A percentile compares a stretch with the other conserved stretches of the same genome.
These are phyloP conservation scores for Blera fallax DNA, from an alignment of 2,888 invertebrate species.

Conservation along the genomic window DNA sequence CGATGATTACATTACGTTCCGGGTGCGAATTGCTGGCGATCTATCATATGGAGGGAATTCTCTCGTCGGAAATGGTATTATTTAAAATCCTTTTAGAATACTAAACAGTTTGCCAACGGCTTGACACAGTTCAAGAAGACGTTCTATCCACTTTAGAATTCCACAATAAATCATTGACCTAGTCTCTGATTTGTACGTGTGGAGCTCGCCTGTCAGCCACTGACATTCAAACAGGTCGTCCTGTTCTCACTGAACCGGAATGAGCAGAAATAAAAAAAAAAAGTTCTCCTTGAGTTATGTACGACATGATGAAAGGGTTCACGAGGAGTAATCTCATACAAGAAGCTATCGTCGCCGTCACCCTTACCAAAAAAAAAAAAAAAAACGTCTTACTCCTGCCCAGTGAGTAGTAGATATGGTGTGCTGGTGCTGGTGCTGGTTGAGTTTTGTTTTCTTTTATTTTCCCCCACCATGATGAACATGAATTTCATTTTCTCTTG, in stretches of 20 bases:
- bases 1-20: conserved; percentile 63
- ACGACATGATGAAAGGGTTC: conserved; percentile 66
- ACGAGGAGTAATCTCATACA: conserved; percentile 51
- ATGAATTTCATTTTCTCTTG: conserved; percentile 68
- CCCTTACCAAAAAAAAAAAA: conserved; percentile 9
- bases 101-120: conserved; percentile 70
- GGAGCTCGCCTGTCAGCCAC: conserved; percentile 68
- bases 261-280: neutral
- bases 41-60: conserved; percentile 33
- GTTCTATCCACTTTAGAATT: conserved; percentile 60
- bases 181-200: conserved; percentile 72
- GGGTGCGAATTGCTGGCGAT: conserved; percentile 62
- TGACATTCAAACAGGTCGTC: conserved; percentile 70
- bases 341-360: conserved; percentile 27
- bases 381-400: conserved; percentile 42
- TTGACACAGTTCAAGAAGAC: conserved; percentile 70
- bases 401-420: conserved; percentile 17
- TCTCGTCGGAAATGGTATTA: conserved; percentile 67
- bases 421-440: neutral
- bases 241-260: conserved; percentile 35
- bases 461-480: conserved; percentile 41
- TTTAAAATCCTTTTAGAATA: conserved; percentile 68
- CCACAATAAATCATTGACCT: conserved; percentile 72
- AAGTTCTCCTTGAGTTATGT: conserved; percentile 37
- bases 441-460: conserved; percentile 29